Percentiles rank a stretch among this genome's conserved stretches.
phyloP scores from a whole-genome alignment of 2,113 vertebrate genomes.

The Malurus elegans region DNA sequence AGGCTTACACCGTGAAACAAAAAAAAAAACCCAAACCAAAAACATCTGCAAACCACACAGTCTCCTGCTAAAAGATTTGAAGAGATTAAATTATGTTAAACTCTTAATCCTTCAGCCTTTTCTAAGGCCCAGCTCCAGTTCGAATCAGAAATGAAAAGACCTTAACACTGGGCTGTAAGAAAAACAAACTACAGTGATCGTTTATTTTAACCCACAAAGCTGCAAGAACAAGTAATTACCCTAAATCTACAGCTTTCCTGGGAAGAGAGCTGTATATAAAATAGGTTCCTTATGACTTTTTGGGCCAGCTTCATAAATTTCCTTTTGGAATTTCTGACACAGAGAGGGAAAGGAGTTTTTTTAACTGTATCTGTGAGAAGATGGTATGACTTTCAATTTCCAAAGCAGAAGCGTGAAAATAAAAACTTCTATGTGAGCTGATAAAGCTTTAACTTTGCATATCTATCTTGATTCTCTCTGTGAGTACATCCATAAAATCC shows the following conservation, averaged over 20 bases:
- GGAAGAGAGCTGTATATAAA: conserved; percentile 5
- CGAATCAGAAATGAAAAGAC: not conserved
- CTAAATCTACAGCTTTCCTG: conserved; percentile 17
- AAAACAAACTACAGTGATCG: not conserved
- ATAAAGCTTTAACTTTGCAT: conserved; percentile 20
- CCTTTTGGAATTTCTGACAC: conserved; percentile 29
- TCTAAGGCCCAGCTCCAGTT: not conserved
- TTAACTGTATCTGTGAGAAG: not conserved
- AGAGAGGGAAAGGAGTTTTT: not conserved
- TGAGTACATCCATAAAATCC: not conserved
- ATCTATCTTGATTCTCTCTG: not conserved
- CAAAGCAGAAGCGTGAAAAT: not conserved
- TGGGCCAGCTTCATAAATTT: not conserved
- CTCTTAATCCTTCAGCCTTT: conserved; percentile 9
- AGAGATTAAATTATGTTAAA: conserved; percentile 2
- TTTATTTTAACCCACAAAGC: conserved; percentile 28
- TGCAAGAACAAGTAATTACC: conserved; percentile 28
- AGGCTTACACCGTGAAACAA: not conserved
- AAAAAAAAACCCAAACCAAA: not conserved
- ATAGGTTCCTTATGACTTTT: conserved; percentile 40
- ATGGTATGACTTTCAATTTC: not conserved
- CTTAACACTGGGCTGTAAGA: not conserved
- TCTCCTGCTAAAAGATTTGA: conserved; percentile 4
- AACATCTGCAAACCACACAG: not conserved
- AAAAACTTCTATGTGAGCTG: not conserved